These are phyloP conservation scores for Epirrita christyi DNA, from an alignment of 2,888 invertebrate species.

Conservation along the genomic window DNA sequence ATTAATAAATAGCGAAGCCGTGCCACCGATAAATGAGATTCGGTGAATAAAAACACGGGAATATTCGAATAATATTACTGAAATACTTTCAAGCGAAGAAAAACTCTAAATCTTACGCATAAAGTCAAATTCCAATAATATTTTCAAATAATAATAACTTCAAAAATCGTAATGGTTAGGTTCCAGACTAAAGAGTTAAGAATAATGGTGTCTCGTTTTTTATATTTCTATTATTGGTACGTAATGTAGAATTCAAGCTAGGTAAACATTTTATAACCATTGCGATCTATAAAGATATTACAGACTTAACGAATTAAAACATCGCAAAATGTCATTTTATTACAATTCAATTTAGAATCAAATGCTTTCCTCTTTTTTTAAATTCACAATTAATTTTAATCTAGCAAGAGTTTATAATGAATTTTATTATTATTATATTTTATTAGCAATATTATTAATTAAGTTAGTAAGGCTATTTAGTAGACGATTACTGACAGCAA, in stretches of 20 bases:
- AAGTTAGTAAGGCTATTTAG: constrained; percentile 83
- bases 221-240: constrained; percentile 5
- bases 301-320: constrained; percentile 55
- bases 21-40: constrained; percentile 29
- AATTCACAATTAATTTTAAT: constrained; percentile 75
- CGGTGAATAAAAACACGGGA: constrained; percentile 26
- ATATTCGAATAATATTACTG: constrained; percentile 35
- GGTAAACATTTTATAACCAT: constrained; percentile 13
- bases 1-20: constrained; percentile 31
- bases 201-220: constrained; percentile 15
- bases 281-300: constrained; percentile 10
- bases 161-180: constrained; percentile 18
- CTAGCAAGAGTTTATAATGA: constrained; percentile 74
- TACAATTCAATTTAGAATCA: constrained; percentile 82
- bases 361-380: constrained; percentile 75
- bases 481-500: constrained; percentile 65
- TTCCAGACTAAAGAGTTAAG: not conserved
- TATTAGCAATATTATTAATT: constrained; percentile 68
- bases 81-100: constrained; percentile 30
- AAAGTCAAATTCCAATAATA: constrained; percentile 36
- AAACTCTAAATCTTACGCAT: constrained; percentile 25
- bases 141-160: constrained; percentile 28
- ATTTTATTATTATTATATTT: constrained; percentile 58
- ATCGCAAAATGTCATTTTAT: constrained; percentile 78
- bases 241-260: constrained; percentile 10